Base-by-base conservation (phyloP, 2,797 vertebrate species). In the Scarus forsteni region DNA sequence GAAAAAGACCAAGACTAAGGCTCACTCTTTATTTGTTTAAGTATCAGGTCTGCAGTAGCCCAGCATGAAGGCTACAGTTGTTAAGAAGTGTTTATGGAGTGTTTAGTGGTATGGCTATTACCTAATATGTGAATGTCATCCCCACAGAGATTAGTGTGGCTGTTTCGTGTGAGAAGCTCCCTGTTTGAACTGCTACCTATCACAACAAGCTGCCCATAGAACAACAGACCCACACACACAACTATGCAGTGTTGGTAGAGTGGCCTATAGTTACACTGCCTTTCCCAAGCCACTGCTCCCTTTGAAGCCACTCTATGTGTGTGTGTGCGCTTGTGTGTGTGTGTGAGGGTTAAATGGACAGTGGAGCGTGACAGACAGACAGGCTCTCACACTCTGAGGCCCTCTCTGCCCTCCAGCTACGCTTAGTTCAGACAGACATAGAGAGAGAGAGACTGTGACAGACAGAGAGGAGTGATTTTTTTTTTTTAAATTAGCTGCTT, bases 331-430 rank as follows among this genome's bases (percentile, higher is more conserved):
- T 54, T 65, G 65, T 73, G 66, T 79, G 66, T 74, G 70, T 83
- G 81, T 76, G 84, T 48, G 84, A 83, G 86, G 79, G 88, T 91
- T 92, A 90, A 92, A 93, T 92, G 91, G 85, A 92, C 88, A 92
- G 89, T 92, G 87, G 89, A 92, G 91, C 91, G 88, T 92, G 90
- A 92, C 91, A 93, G 92, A 93, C 92, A 93, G 91, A 90, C 86
- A 92, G 88, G 80, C 89, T 93, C 89, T 92, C 86, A 85, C 85
- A 88, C 84, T 91, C 86, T 85, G 91, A 92, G 90, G 89, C 90
- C 89, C 91, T 80, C 77, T 78, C 66, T 93, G 92, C 93, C 93
- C 93, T 92, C 80, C 83, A 87, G 93, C 92, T 90, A 91, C 60
- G 90, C 90, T 92, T 92, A 92, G 92, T 88, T 92, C 92, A 92